Conservation (phyloP, 2,113 vertebrate genomes). For the Ophiodon elongatus region DNA sequence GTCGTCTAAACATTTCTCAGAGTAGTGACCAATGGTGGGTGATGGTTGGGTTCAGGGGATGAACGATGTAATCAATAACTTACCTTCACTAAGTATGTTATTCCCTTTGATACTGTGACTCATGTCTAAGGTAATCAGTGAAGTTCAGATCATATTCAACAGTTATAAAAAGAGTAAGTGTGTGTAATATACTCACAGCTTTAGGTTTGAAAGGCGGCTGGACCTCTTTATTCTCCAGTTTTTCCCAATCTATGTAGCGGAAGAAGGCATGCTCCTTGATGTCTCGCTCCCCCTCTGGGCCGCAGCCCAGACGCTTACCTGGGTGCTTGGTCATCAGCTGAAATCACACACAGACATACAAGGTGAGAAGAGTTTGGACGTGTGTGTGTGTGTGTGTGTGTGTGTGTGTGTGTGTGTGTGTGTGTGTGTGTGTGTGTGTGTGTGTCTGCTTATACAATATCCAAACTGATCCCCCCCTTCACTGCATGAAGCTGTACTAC, state of each 20-base stretch:
- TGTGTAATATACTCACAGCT: conserved; percentile 88
- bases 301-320: conserved; percentile 94
- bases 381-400: background rate
- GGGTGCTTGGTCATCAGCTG: conserved; percentile 99
- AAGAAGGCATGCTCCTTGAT: conserved; percentile 98
- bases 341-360: conserved; percentile 44
- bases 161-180: background rate
- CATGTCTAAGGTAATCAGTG: background rate
- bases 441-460: background rate
- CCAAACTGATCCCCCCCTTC: background rate
- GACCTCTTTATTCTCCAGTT: conserved; percentile 95
- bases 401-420: background rate
- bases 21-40: conserved; percentile 72
- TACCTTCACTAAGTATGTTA: conserved; percentile 53
- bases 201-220: conserved; percentile 98
- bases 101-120: conserved; percentile 6
- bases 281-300: conserved; percentile 95
- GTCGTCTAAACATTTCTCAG: conserved; percentile 50
- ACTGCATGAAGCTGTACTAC: background rate
- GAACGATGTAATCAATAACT: conserved; percentile 60
- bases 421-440: background rate
- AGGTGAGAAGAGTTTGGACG: background rate
- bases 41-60: conserved; percentile 69
- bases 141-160: background rate
- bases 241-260: conserved; percentile 99